phyloP scores from a whole-genome alignment of 2,113 vertebrate species.

The Vulpes lagopus region DNA sequence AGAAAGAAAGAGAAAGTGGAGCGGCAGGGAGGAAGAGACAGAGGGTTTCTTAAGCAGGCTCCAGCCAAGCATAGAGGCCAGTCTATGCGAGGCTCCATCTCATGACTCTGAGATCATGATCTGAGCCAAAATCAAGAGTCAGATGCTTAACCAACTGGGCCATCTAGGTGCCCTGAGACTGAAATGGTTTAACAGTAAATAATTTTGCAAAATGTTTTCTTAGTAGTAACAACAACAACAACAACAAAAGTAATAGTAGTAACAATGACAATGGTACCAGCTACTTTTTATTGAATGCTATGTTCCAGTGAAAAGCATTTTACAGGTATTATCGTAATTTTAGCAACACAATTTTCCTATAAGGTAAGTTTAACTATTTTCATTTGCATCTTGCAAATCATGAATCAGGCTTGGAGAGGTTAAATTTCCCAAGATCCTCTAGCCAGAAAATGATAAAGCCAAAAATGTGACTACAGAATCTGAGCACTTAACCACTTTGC shows the following conservation, averaged over 20 bases:
- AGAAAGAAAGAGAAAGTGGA: too few relatives aligned
- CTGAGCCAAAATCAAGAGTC: not conserved
- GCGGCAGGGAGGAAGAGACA: not conserved
- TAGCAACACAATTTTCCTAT: not conserved
- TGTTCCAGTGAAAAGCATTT: not conserved
- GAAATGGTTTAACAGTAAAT: not conserved
- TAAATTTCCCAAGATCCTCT: not conserved
- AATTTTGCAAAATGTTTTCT: conserved; percentile 14
- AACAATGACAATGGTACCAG: not conserved
- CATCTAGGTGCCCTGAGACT: not conserved
- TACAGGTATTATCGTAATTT: not conserved
- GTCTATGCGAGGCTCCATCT: fast-evolving
- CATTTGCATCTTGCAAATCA: conserved; percentile 6
- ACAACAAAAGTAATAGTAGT: not conserved
- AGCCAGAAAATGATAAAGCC: conserved; percentile 41
- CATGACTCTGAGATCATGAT: not conserved
- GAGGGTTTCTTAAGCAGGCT: not conserved
- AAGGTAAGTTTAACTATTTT: not conserved
- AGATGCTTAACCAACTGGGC: not conserved
- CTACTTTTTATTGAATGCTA: not conserved
- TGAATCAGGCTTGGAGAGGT: not conserved
- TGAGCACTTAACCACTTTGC: not conserved
- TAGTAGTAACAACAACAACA: not conserved
- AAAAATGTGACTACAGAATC: not conserved
- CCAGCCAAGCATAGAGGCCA: not conserved